phyloP scores from a whole-genome alignment of 2,888 invertebrate genomes.

The Scaeva pyrastri region DNA sequence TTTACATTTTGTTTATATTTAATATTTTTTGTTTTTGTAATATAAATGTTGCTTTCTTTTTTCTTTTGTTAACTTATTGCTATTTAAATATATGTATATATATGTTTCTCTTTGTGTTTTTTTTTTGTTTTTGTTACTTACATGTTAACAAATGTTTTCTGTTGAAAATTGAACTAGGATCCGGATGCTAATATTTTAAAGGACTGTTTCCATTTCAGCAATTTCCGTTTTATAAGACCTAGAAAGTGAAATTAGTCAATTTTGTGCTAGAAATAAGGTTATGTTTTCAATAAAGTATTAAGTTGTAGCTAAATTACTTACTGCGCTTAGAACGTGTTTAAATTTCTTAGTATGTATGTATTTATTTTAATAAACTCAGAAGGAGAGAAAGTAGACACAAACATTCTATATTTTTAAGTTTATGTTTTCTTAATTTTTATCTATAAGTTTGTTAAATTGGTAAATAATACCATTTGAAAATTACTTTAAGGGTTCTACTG shows the following conservation, averaged over 20 bases:
- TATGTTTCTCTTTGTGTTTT: slow-evolving; percentile 37
- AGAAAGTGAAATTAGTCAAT: slow-evolving; percentile 43
- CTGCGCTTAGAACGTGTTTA: too few species aligned
- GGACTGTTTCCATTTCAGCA: slow-evolving; percentile 96
- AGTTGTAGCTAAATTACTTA: background rate
- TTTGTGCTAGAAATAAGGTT: background rate
- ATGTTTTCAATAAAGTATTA: background rate
- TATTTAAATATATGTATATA: slow-evolving; percentile 74
- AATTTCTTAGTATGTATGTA: too few species aligned
- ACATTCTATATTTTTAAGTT: too few species aligned
- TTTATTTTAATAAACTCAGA: too few species aligned
- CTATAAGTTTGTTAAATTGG: too few species aligned
- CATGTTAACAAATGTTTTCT: slow-evolving; percentile 64
- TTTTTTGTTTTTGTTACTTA: slow-evolving; percentile 30
- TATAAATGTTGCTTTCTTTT: slow-evolving; percentile 69
- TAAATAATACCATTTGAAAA: too few species aligned
- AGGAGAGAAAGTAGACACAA: too few species aligned
- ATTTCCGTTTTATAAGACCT: slow-evolving; percentile 88
- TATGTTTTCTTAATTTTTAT: too few species aligned
- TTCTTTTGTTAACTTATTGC: slow-evolving; percentile 77
- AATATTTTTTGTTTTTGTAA: slow-evolving; percentile 32
- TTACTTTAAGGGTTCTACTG: too few species aligned
- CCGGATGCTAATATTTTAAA: slow-evolving; percentile 85
- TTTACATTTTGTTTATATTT: slow-evolving; percentile 35
- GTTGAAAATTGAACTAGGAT: slow-evolving; percentile 74